Evolutionary conservation across 2,888 invertebrate genomes (phyloP).

Genomic region (Shargacucullia verbasci): DNA sequence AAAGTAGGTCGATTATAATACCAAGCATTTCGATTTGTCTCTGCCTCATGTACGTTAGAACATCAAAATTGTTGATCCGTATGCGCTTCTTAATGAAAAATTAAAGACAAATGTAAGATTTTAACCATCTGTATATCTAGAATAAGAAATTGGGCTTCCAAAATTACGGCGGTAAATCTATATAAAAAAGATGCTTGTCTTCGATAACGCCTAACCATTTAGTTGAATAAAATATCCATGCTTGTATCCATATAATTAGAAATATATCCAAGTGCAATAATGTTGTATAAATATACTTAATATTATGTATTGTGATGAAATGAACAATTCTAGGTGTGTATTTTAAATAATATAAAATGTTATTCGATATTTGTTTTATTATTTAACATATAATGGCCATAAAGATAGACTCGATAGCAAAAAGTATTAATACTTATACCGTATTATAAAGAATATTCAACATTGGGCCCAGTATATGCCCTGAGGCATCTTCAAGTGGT

Average conservation of each 20-base stretch:
- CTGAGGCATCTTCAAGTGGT: too few species aligned
- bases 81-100: background rate
- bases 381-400: slow-evolving; percentile 14
- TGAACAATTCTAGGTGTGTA: slow-evolving; percentile 86
- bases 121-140: slow-evolving; percentile 56
- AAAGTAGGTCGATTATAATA: too few species aligned
- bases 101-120: background rate
- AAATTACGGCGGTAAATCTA: slow-evolving; percentile 39
- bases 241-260: slow-evolving; percentile 70
- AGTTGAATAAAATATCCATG: slow-evolving; percentile 57
- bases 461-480: too few species aligned
- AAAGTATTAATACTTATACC: too few species aligned
- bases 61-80: background rate
- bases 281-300: slow-evolving; percentile 80
- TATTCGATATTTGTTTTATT: slow-evolving; percentile 76
- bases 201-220: slow-evolving; percentile 51
- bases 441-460: too few species aligned
- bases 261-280: slow-evolving; percentile 85
- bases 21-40: too few species aligned
- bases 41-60: too few species aligned
- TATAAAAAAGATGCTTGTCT: slow-evolving; percentile 58
- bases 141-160: slow-evolving; percentile 64
- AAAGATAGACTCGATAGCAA: too few species aligned
- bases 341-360: slow-evolving; percentile 88
- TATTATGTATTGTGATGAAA: slow-evolving; percentile 82